Base-by-base conservation (phyloP, 2,113 vertebrate genomes). In the Barnardius zonarius region DNA sequence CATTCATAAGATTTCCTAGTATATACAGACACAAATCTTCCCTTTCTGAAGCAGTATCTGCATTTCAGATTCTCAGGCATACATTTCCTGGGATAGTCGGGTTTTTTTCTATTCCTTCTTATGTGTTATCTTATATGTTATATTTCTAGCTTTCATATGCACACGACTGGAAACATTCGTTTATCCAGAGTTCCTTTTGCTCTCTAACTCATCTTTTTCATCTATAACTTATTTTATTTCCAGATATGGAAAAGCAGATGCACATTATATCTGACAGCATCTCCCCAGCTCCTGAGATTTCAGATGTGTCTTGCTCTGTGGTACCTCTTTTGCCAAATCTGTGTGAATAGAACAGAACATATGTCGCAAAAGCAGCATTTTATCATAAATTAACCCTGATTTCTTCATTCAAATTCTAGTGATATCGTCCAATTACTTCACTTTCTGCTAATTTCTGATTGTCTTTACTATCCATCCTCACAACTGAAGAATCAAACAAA, bases 201-300 rank as follows among this genome's bases (percentile, higher is more conserved):
- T 63, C 62, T 75, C 52, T 31, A 91, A 64, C 10, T 74, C 7
- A 15, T 79, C 49, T 92, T 95, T 90, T 92, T 92, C 10, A 66
- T 78, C 57, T 84, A 4, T 27, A 93, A 80, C 52, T 78, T 93
- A 86, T 46, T 91, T 86, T 77, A 94, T 94, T 93, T 95, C 74
- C n/a, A 87, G 74, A 80, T 63, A 93, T 80, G 57, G 95, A 73
- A 90, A 97, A 96, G 77, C 75, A 92, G 23, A 73, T 69, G 94
- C 43, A 97, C 97, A 95, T 96, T 85, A 69, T 87, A 93, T 49
- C 54, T 92, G 91, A 96, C 81, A 96, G 86, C 70, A 89, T 84
- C 61, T 97, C 86, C 89, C 15, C 8, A 51, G 63, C 72, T 88
- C 31, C 84, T 90, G 61, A 95, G 79, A 83, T 78, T 94, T 88